Conservation (phyloP, 64 coral and sea anemone genomes). For the Pocillopora verrucosa region DNA sequence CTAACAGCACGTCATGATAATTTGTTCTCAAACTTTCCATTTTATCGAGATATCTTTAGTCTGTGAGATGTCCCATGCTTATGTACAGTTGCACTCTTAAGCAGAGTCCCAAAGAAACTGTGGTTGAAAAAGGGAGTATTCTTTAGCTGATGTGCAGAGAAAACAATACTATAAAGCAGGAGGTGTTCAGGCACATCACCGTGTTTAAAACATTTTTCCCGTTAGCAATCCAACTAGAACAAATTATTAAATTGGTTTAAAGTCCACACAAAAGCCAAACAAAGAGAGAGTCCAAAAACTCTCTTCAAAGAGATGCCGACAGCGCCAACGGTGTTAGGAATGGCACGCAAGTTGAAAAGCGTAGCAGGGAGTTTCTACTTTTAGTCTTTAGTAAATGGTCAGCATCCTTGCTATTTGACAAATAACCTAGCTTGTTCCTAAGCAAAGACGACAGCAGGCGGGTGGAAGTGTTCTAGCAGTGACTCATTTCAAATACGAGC, state of each 20-base stretch:
- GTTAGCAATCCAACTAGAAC: background rate
- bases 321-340: background rate
- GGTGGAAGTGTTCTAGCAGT: too few species aligned
- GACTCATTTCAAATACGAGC: too few species aligned
- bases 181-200: background rate
- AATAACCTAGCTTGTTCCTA: background rate
- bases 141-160: too few species aligned
- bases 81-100: background rate
- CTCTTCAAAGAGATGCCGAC: constrained; percentile 12
- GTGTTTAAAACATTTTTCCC: constrained; percentile 9
- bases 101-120: background rate
- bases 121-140: background rate
- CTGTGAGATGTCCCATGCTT: background rate
- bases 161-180: background rate
- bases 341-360: background rate
- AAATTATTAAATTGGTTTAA: constrained; percentile 7
- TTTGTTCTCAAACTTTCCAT: background rate
- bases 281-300: constrained; percentile 36
- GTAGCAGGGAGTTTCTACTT: background rate
- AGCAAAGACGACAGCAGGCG: background rate
- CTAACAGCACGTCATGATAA: background rate
- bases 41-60: background rate
- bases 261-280: constrained; percentile 14
- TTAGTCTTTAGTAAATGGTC: background rate
- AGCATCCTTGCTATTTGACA: background rate